Percentiles rank a stretch among this genome's conserved stretches.
These are phyloP conservation scores for Heliconius erato DNA, from an alignment of 2,888 invertebrate species.

Conservation along the genomic window DNA sequence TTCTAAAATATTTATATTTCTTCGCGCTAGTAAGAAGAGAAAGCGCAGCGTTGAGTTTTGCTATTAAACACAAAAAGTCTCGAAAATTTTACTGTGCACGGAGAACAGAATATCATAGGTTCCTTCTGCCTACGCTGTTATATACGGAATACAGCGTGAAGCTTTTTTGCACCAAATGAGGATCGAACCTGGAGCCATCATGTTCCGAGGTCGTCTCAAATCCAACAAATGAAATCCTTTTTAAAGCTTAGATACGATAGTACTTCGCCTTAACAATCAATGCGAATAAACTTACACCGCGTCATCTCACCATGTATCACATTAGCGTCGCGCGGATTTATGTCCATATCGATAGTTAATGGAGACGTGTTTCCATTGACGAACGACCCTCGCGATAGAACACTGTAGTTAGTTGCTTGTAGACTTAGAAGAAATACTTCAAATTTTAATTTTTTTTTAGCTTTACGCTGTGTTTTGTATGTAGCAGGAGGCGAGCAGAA, in stretches of 20 bases:
- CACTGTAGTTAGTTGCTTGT: neutral
- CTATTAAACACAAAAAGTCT: neutral
- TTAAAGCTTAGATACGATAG: neutral
- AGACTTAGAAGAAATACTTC: neutral
- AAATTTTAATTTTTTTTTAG: neutral
- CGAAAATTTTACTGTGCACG: neutral
- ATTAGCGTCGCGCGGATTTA: slow-evolving; percentile 78
- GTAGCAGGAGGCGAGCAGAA: neutral
- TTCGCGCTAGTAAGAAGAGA: too few relatives aligned
- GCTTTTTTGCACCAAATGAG: too few relatives aligned
- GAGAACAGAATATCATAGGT: too few relatives aligned
- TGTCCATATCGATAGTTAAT: slow-evolving; percentile 68
- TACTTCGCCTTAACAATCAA: slow-evolving; percentile 61
- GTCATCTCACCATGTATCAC: slow-evolving; percentile 76
- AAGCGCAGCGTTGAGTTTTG: neutral
- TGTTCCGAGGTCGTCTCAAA: too few relatives aligned
- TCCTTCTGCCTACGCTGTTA: neutral
- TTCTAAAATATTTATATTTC: neutral
- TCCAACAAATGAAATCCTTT: too few relatives aligned
- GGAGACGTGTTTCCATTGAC: slow-evolving; percentile 51
- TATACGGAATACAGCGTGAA: neutral
- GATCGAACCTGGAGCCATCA: too few relatives aligned
- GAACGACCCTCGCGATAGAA: slow-evolving; percentile 14
- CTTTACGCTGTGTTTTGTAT: neutral
- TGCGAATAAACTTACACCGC: slow-evolving; percentile 61